A percentile compares a stretch with the other conserved stretches of the same genome.
phyloP scores from a whole-genome alignment of 2,888 invertebrate species.

The Lymantria monacha region DNA sequence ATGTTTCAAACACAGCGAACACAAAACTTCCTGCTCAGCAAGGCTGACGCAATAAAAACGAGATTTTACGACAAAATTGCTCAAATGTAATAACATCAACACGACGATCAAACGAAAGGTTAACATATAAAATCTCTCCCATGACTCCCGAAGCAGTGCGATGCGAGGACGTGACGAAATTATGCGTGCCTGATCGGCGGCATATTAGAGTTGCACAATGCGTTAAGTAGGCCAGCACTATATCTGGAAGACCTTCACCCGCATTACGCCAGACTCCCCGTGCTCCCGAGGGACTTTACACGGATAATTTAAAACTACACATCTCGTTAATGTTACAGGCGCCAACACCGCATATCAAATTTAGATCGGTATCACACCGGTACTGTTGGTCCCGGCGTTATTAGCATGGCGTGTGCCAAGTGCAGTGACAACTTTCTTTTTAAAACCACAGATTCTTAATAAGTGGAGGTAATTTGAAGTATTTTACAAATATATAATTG shows the following conservation, averaged over 20 bases:
- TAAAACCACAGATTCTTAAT: not conserved
- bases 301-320: conserved; percentile 36
- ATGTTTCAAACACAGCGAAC: conserved; percentile 3
- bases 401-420: conserved; percentile 27
- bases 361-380: conserved; percentile 24
- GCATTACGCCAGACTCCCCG: conserved; percentile 51
- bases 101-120: conserved; percentile 26
- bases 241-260: conserved; percentile 78
- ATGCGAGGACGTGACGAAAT: conserved; percentile 48
- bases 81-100: not conserved
- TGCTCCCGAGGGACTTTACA: conserved; percentile 54
- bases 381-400: conserved; percentile 29
- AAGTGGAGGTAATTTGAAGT: no score
- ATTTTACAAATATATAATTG: no score
- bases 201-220: conserved; percentile 61
- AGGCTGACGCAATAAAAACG: not conserved
- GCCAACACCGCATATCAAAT: conserved; percentile 19
- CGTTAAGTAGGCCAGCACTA: conserved; percentile 65
- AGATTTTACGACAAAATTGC: not conserved
- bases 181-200: conserved; percentile 39
- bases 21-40: conserved; percentile 10
- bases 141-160: conserved; percentile 31
- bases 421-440: conserved; percentile 20
- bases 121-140: conserved; percentile 29
- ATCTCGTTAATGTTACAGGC: conserved; percentile 16